Conservation (phyloP, 2,797 vertebrate genomes). For the Sebastiscus albofasciatus region DNA sequence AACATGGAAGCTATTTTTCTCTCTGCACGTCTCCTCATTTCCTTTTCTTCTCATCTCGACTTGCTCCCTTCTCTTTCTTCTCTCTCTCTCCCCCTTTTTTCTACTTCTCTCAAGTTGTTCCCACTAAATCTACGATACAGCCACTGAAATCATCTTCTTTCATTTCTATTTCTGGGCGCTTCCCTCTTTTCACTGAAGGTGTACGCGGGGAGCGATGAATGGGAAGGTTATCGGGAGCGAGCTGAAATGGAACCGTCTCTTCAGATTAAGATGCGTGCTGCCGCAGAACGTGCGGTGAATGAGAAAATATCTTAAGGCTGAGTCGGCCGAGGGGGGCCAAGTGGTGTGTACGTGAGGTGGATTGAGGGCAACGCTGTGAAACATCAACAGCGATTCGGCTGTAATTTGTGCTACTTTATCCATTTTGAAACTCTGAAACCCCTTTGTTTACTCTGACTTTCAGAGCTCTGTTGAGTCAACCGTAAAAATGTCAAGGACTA, state of each 20-base stretch:
- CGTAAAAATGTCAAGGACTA: slow-evolving; percentile 51
- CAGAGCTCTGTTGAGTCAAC: slow-evolving; percentile 33
- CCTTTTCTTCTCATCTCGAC: slow-evolving; percentile 28
- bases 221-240: slow-evolving; percentile 61
- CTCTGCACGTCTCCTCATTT: slow-evolving; percentile 29
- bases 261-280: slow-evolving; percentile 74
- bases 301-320: slow-evolving; percentile 44
- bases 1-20: slow-evolving; percentile 43
- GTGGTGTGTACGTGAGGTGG: slow-evolving; percentile 5
- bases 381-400: slow-evolving; percentile 47
- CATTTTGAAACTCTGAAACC: slow-evolving; percentile 32
- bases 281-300: slow-evolving; percentile 60
- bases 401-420: slow-evolving; percentile 44
- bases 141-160: slow-evolving; percentile 64
- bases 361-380: slow-evolving; percentile 52
- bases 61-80: slow-evolving; percentile 36
- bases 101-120: slow-evolving; percentile 48
- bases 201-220: slow-evolving; percentile 47
- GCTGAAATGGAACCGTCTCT: slow-evolving; percentile 74
- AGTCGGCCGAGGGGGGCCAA: not conserved
- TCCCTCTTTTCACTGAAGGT: slow-evolving; percentile 58
- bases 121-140: slow-evolving; percentile 53
- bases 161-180: slow-evolving; percentile 61
- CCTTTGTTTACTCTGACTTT: slow-evolving; percentile 48
- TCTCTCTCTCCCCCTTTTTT: slow-evolving; percentile 1